Conservation (phyloP, 2,888 invertebrate genomes). For the Eupithecia abbreviata region DNA sequence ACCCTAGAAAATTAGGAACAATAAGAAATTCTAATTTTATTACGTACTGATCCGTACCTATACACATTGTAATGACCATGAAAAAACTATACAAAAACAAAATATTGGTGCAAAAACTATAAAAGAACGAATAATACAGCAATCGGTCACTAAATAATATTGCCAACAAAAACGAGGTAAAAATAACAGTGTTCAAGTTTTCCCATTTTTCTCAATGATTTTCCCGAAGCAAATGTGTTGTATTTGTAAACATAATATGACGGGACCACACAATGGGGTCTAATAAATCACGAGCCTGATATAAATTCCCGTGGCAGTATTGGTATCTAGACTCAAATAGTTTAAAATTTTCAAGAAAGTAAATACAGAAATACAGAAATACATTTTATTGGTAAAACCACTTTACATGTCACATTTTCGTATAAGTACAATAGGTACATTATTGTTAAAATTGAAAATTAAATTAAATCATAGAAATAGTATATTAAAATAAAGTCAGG, state of each 20-base stretch:
- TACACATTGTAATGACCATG: neutral
- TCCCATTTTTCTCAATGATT: constrained; percentile 45
- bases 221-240: constrained; percentile 51
- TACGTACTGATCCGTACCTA: neutral
- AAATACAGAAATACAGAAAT: too few relatives aligned
- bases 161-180: constrained; percentile 29
- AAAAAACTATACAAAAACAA: neutral
- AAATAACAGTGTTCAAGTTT: constrained; percentile 40
- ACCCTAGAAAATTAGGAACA: too few relatives aligned
- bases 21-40: too few relatives aligned
- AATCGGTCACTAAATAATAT: neutral
- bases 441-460: too few relatives aligned
- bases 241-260: constrained; percentile 57
- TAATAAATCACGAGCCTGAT: constrained; percentile 62
- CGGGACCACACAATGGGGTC: constrained; percentile 51
- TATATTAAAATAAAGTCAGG: too few relatives aligned
- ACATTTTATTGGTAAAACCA: too few relatives aligned
- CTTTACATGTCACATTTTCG: too few relatives aligned
- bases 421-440: too few relatives aligned
- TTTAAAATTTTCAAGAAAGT: neutral
- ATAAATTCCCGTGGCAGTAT: constrained; percentile 13
- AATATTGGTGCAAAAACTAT: neutral
- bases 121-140: neutral
- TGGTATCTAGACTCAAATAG: constrained; percentile 15
- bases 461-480: too few relatives aligned